Percentiles rank a stretch among this genome's conserved stretches.
Conservation (phyloP, 2,797 vertebrate genomes). For the Manis javanica region DNA sequence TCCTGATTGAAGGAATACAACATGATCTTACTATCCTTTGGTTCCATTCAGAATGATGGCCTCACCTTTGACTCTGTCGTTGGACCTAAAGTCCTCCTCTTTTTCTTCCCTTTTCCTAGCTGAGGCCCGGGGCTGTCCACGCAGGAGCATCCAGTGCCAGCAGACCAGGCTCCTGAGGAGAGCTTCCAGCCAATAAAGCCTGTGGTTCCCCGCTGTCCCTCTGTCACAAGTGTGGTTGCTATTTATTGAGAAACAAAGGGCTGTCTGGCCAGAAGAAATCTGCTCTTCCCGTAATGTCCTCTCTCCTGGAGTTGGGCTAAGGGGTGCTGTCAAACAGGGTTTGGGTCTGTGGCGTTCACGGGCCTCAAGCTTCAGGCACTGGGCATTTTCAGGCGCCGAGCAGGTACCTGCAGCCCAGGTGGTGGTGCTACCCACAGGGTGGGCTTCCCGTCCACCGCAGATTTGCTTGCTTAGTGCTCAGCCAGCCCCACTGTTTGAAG, state of each 20-base stretch:
- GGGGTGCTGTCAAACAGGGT: not conserved
- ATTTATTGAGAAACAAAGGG: conserved; percentile 66
- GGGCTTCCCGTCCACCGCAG: rapidly evolving
- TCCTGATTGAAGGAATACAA: not conserved
- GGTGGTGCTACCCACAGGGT: no score
- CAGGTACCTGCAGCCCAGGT: no score
- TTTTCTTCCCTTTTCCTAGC: conserved; percentile 77
- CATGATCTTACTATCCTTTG: not conserved
- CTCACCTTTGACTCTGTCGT: not conserved
- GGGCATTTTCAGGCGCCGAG: no score
- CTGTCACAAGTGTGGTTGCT: conserved; percentile 64
- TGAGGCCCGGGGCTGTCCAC: conserved; percentile 80
- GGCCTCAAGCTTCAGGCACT: not conserved
- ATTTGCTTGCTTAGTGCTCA: not conserved
- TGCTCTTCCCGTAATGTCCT: not conserved
- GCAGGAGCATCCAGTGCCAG: conserved; percentile 80
- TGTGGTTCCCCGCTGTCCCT: conserved; percentile 42
- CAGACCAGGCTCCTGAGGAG: conserved; percentile 83
- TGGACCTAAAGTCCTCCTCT: conserved; percentile 50
- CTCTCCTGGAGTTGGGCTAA: not conserved
- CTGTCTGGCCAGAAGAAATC: not conserved
- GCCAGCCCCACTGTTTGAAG: not conserved
- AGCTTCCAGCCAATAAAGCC: conserved; percentile 71
- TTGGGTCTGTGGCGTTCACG: rapidly evolving
- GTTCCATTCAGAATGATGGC: not conserved